A percentile compares a stretch with the other conserved stretches of the same genome.
These are phyloP conservation scores for Jordanella pulchra DNA, from an alignment of 2,797 vertebrate genomes.

Conservation along the genomic window DNA sequence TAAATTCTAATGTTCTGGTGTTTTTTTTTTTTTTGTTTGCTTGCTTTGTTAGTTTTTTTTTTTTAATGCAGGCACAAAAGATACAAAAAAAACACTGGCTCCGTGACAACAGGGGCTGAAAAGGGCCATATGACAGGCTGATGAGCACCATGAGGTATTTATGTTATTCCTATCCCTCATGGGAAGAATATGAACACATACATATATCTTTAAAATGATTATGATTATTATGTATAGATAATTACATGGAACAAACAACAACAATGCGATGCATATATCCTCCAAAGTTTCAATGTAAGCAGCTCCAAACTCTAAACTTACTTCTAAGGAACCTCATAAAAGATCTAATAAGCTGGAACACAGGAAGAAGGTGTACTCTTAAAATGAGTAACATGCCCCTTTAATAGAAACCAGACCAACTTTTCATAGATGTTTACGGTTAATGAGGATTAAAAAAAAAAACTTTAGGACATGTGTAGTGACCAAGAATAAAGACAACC, in stretches of 20 bases:
- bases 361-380: constrained; percentile 14
- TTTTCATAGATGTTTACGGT: constrained; percentile 2
- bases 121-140: not conserved
- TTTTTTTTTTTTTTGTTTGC: not conserved
- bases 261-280: not conserved
- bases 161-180: not conserved
- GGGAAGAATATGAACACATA: not conserved
- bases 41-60: not conserved
- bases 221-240: not conserved
- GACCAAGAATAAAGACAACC: not conserved
- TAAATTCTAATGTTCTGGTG: not conserved
- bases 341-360: constrained; percentile 2
- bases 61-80: not conserved
- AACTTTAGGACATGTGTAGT: not conserved
- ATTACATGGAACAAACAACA: not conserved
- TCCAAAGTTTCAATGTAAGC: not conserved
- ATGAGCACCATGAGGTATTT: not conserved
- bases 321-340: not conserved
- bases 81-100: not conserved
- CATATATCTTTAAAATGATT: no score
- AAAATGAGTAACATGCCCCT: constrained; percentile 9
- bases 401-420: constrained; percentile 24
- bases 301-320: not conserved
- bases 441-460: not conserved
- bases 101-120: not conserved